Evolutionary conservation across 2,113 vertebrate species (phyloP).

Genomic region (Leuciscus idus): DNA sequence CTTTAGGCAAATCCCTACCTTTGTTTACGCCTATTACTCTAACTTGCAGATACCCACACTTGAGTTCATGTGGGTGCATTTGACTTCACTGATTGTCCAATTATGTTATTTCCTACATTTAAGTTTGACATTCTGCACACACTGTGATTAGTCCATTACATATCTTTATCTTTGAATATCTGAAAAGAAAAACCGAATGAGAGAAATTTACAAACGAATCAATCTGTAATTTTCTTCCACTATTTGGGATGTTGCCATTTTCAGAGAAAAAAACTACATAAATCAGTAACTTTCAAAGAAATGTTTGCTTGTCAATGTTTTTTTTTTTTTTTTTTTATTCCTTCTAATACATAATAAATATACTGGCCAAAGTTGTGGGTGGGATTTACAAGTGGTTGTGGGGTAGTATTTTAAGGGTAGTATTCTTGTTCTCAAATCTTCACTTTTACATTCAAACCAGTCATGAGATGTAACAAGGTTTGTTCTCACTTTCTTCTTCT

Average conservation of each 20-base stretch:
- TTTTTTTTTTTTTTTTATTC: neutral
- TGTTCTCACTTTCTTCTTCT: neutral
- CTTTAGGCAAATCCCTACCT: too few species aligned
- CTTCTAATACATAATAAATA: neutral
- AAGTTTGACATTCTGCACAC: neutral
- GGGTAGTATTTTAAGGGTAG: neutral
- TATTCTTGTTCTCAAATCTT: neutral
- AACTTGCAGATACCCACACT: too few species aligned
- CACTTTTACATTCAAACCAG: neutral
- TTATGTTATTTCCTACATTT: neutral
- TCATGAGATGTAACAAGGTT: neutral
- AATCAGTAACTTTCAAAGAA: neutral
- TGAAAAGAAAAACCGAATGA: neutral
- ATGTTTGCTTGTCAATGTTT: neutral
- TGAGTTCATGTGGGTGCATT: neutral
- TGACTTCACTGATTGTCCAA: conserved; percentile 17
- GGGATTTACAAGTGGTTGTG: neutral
- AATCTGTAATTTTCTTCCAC: neutral
- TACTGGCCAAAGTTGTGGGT: neutral
- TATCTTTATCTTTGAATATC: neutral
- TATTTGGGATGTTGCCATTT: neutral
- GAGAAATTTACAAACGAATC: neutral
- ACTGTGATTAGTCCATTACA: neutral
- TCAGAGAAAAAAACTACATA: neutral
- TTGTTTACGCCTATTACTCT: too few species aligned